Percentiles rank a stretch among this genome's conserved stretches.
These are phyloP conservation scores for Lithophane leautieri DNA, from an alignment of 2,888 invertebrate species.

Conservation along the genomic window DNA sequence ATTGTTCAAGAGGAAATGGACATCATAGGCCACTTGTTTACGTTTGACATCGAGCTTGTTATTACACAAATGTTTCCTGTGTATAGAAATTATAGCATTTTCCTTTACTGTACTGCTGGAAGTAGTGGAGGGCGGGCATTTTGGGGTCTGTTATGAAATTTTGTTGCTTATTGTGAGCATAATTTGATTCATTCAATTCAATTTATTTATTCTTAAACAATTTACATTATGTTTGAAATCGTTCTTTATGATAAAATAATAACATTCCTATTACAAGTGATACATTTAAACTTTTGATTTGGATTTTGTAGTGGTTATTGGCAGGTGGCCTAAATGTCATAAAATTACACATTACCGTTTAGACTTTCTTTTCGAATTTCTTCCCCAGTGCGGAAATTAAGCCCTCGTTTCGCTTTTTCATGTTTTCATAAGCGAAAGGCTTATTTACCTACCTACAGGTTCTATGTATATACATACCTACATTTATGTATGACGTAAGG, in stretches of 20 bases:
- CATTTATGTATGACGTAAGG: not conserved
- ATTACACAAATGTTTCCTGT: not conserved
- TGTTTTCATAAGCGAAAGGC: constrained; percentile 14
- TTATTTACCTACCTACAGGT: not conserved
- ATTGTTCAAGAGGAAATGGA: not conserved
- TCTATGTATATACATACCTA: not conserved
- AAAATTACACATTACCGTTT: not conserved
- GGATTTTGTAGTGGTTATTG: not conserved
- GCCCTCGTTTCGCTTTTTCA: not conserved
- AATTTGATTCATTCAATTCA: no score
- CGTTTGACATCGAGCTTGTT: not conserved
- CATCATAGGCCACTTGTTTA: not conserved
- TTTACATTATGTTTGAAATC: no score
- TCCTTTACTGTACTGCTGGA: not conserved
- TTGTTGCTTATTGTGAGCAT: no score
- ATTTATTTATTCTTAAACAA: no score
- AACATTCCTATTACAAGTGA: no score
- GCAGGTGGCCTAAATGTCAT: not conserved
- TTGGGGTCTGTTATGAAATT: no score
- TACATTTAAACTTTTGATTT: no score
- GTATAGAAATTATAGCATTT: not conserved
- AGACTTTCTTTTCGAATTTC: constrained; percentile 2
- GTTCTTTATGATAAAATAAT: no score
- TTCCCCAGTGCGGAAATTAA: not conserved
- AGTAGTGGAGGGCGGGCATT: no score